Percentiles rank a stretch among this genome's conserved stretches.
These are phyloP conservation scores for Loris lydekkerianus DNA, from an alignment of 2,797 vertebrate genomes.

Conservation along the genomic window DNA sequence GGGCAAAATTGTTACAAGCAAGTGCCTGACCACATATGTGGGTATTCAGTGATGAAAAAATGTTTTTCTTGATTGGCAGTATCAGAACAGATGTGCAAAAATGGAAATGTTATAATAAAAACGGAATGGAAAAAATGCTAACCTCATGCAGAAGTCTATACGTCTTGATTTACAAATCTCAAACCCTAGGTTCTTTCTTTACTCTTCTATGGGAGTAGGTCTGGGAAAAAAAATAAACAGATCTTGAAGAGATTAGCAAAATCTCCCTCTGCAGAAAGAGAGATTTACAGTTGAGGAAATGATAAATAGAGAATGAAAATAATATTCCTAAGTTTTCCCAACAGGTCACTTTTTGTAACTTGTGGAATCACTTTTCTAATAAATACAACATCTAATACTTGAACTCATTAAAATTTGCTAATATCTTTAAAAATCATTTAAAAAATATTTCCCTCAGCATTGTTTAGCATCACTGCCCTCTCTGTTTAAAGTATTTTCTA, in stretches of 20 bases:
- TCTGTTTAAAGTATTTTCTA: conserved; percentile 38
- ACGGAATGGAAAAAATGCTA: background rate
- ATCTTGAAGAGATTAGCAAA: background rate
- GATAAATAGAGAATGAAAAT: background rate
- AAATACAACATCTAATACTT: background rate
- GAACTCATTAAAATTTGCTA: conserved; percentile 49
- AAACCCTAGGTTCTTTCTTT: background rate
- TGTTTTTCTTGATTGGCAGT: background rate
- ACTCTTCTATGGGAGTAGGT: background rate
- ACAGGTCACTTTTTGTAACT: background rate
- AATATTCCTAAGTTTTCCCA: background rate
- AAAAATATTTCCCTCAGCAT: background rate
- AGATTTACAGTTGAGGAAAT: background rate
- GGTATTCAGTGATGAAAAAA: background rate
- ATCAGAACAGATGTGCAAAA: background rate
- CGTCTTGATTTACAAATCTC: background rate
- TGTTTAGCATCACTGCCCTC: background rate
- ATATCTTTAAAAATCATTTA: background rate
- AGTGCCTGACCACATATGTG: background rate
- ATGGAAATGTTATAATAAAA: background rate
- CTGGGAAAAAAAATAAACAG: background rate
- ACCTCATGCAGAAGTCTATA: background rate
- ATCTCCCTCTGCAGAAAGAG: background rate
- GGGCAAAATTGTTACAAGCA: background rate
- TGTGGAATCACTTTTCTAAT: background rate